phyloP scores from a whole-genome alignment of 2,113 vertebrate genomes.

The Dasyurus viverrinus region DNA sequence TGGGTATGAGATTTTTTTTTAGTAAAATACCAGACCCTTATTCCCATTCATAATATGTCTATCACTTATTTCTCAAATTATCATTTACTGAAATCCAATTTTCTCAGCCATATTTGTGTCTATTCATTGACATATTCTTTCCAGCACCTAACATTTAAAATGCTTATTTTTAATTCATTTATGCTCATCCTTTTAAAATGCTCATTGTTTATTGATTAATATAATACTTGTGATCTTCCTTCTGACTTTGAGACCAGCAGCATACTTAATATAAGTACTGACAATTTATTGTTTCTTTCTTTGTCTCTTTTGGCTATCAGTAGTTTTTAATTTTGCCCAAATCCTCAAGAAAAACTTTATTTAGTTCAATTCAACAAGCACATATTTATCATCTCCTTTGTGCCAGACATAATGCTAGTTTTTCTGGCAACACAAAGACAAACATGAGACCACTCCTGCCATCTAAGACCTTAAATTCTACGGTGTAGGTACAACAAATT shows the following conservation, averaged over 20 bases:
- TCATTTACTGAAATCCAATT: neutral
- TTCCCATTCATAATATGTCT: neutral
- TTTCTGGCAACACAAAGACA: neutral
- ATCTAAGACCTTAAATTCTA: neutral
- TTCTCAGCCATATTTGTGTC: neutral
- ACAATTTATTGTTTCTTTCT: neutral
- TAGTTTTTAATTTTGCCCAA: neutral
- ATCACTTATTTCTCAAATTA: neutral
- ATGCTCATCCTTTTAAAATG: neutral
- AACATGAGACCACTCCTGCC: neutral
- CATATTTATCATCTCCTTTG: neutral
- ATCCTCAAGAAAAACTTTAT: neutral
- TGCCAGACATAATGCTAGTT: neutral
- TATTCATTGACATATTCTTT: neutral
- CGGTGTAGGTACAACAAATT: neutral
- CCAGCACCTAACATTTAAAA: neutral
- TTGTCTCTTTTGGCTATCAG: neutral
- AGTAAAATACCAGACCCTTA: neutral
- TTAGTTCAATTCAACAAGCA: neutral
- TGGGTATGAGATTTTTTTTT: constrained; percentile 74
- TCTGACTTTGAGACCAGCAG: neutral
- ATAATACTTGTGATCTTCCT: neutral
- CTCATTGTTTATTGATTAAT: neutral
- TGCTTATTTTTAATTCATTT: no score
- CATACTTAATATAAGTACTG: neutral